These are phyloP conservation scores for Petroica traversi DNA, from an alignment of 2,113 vertebrate species.

Conservation along the genomic window DNA sequence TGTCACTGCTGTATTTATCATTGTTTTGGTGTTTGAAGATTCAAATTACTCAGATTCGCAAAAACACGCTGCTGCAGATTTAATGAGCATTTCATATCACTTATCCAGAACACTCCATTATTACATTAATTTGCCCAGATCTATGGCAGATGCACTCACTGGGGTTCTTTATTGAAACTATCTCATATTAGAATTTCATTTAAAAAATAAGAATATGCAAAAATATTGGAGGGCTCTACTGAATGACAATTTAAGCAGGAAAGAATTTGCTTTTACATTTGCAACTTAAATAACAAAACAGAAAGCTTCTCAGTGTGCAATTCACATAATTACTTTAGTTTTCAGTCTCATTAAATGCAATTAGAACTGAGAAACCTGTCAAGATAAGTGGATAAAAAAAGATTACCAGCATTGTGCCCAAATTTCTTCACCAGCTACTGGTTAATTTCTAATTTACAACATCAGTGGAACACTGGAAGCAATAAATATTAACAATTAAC, in stretches of 20 bases:
- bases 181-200: background rate
- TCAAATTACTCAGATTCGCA: background rate
- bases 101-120: background rate
- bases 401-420: background rate
- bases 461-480: background rate
- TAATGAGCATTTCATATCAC: background rate
- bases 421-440: background rate
- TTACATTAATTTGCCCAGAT: background rate
- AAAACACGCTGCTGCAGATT: background rate
- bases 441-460: background rate
- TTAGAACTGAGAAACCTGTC: slow-evolving; percentile 10
- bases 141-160: background rate
- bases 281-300: background rate
- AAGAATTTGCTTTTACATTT: background rate
- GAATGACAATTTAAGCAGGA: background rate
- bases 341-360: background rate
- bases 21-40: background rate
- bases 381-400: slow-evolving; percentile 7
- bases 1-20: background rate
- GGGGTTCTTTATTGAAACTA: background rate
- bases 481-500: too few species aligned
- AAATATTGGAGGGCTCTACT: background rate
- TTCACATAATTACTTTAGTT: background rate
- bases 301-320: background rate
- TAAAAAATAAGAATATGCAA: background rate